Evolutionary conservation across 30 jellyfish, hydroid and myxozoan genomes (phyloP).

Genomic region (Hydractinia symbiolongicarpus): DNA sequence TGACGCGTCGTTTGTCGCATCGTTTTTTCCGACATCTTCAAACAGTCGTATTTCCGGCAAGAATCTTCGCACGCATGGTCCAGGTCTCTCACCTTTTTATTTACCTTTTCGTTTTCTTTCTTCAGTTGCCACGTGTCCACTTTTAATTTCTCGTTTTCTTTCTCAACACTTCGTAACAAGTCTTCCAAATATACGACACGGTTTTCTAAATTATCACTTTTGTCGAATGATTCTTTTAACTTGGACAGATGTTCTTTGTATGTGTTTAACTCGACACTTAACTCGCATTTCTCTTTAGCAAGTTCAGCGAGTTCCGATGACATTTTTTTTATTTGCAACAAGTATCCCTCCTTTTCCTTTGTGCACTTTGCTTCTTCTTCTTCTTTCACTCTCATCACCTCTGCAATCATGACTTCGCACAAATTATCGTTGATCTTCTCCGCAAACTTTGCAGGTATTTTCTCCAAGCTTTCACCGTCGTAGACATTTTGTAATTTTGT

Average conservation of each 20-base stretch:
- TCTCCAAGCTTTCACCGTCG: slow-evolving; percentile 7
- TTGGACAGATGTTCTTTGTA: slow-evolving; percentile 1
- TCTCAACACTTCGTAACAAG: slow-evolving; percentile 20
- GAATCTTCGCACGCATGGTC: background rate
- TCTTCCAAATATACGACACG: slow-evolving; percentile 16
- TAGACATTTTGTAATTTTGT: background rate
- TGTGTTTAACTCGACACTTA: background rate
- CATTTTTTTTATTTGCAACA: background rate
- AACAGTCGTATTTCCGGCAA: background rate
- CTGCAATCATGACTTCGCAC: slow-evolving; percentile 5
- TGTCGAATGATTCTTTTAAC: background rate
- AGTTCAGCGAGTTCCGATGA: background rate
- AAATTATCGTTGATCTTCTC: slow-evolving; percentile 11
- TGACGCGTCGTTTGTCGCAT: background rate
- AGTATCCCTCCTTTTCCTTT: background rate
- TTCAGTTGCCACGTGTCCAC: background rate
- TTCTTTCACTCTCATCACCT: slow-evolving; percentile 6
- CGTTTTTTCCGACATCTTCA: background rate
- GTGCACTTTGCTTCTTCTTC: slow-evolving; percentile 6
- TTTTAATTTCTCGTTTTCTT: slow-evolving; percentile 11
- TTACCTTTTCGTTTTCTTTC: background rate
- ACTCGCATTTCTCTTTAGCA: background rate
- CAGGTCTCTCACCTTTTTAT: background rate
- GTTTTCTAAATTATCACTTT: slow-evolving; percentile 1
- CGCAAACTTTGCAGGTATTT: slow-evolving; percentile 7